A percentile compares a stretch with the other conserved stretches of the same genome.
phyloP scores from a whole-genome alignment of 2,113 vertebrate species.

The Pseudopodoces humilis region DNA sequence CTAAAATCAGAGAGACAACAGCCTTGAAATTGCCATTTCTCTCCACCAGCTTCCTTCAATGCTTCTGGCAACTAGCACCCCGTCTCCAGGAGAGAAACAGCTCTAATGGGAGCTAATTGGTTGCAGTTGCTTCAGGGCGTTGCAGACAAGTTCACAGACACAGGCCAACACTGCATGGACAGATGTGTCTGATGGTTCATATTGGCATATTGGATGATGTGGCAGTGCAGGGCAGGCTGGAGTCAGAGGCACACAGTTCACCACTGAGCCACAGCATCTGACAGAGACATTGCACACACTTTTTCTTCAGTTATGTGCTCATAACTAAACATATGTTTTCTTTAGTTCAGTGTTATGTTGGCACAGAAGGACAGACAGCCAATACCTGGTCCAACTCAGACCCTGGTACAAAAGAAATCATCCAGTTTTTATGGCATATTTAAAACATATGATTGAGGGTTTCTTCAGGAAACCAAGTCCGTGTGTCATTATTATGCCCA shows the following conservation, averaged over 20 bases:
- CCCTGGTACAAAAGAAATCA: background rate
- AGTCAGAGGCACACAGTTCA: background rate
- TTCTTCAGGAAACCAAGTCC: background rate
- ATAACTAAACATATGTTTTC: no score
- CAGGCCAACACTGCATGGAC: background rate
- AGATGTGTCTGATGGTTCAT: background rate
- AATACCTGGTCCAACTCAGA: background rate
- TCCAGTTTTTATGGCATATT: background rate
- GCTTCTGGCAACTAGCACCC: background rate
- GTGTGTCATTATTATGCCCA: background rate
- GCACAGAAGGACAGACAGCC: background rate
- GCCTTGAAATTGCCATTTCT: background rate
- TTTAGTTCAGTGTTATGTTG: background rate
- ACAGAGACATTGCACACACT: background rate
- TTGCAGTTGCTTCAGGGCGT: background rate
- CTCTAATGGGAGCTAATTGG: background rate
- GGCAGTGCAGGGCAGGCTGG: background rate
- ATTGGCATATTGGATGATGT: background rate
- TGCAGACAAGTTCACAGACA: background rate
- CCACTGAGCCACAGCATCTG: background rate
- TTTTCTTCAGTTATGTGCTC: no score
- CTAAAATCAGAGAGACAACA: background rate
- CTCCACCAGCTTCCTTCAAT: background rate
- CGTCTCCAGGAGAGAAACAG: background rate
- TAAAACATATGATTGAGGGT: background rate